phyloP scores from a whole-genome alignment of 2,888 invertebrate genomes.

The Heteropelma amictum region DNA sequence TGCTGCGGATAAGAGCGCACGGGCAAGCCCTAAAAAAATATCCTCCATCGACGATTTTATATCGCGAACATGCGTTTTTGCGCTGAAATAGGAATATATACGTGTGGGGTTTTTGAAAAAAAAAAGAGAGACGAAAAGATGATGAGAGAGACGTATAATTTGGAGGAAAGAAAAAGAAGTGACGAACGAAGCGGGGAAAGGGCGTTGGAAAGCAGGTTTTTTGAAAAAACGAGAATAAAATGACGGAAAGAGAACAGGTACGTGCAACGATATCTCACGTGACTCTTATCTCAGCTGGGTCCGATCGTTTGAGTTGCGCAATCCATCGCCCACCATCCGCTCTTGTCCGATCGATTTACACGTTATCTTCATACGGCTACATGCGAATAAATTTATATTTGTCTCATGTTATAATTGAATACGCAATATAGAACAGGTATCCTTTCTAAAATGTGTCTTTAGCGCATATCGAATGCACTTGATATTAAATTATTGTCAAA shows the following conservation, averaged over 20 bases:
- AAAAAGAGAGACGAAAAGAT: no score
- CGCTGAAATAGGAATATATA: no score
- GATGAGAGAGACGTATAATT: no score
- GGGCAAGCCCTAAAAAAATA: not conserved
- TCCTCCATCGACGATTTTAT: not conserved
- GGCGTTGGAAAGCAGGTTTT: not conserved
- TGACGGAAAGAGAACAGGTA: not conserved
- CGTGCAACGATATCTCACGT: constrained; percentile 14
- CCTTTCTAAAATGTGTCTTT: constrained; percentile 43
- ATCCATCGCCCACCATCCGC: constrained; percentile 41
- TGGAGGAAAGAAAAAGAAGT: no score
- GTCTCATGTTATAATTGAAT: constrained; percentile 7
- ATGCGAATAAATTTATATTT: not conserved
- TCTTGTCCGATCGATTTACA: constrained; percentile 49
- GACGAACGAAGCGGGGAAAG: constrained; percentile 3
- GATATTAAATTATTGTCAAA: constrained; percentile 4
- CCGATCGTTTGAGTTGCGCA: constrained; percentile 32
- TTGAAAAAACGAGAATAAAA: not conserved
- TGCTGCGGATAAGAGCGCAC: not conserved
- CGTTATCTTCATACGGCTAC: not conserved
- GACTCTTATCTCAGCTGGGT: constrained; percentile 31
- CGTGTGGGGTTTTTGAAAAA: no score
- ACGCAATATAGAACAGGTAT: constrained; percentile 23
- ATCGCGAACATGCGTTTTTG: no score
- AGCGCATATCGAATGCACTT: not conserved